Conservation (phyloP, 2,113 vertebrate species). For the Lucifuga dentata region DNA sequence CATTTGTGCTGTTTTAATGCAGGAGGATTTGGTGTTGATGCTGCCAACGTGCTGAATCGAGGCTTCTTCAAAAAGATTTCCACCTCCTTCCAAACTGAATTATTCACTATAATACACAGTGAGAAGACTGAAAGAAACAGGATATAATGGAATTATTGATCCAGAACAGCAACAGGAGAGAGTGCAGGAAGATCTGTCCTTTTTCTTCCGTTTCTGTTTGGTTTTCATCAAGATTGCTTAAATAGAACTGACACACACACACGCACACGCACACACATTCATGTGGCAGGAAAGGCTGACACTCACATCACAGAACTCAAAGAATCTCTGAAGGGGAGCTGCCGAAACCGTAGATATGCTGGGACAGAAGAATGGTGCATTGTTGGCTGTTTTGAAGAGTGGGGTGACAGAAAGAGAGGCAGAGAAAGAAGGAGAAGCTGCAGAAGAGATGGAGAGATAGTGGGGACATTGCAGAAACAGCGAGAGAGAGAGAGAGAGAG, state of each 20-base stretch:
- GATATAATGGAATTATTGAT: background rate
- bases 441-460: conserved; percentile 9
- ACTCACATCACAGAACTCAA: background rate
- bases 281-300: background rate
- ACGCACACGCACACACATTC: too few species aligned
- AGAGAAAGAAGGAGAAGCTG: background rate
- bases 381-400: conserved; percentile 23
- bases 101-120: background rate
- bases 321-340: background rate
- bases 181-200: background rate
- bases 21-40: background rate
- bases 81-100: background rate
- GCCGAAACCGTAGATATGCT: conserved; percentile 1
- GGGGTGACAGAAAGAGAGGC: background rate
- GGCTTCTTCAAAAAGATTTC: background rate
- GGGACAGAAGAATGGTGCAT: conserved; percentile 48
- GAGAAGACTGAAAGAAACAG: background rate
- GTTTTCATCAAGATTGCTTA: background rate
- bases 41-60: background rate
- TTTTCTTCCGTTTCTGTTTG: conserved; percentile 9
- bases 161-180: background rate
- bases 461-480: background rate
- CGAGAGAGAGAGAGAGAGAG: background rate
- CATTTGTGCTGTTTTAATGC: background rate
- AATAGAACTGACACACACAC: background rate